Conservation (phyloP, 2,888 invertebrate species). For the Drosophila kokeensis region DNA sequence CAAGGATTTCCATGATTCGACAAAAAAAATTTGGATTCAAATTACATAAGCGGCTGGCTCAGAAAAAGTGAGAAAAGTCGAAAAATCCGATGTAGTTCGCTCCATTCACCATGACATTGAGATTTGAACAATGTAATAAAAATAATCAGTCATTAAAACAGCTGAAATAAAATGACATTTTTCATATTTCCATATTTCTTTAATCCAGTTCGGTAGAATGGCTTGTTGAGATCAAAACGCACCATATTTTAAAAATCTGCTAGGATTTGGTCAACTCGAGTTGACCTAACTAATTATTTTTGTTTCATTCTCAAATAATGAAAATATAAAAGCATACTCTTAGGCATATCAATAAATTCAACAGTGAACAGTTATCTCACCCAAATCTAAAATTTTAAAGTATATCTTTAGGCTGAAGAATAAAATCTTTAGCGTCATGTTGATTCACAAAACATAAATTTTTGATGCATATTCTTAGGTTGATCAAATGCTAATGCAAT, state of each 20-base stretch:
- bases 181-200: not conserved
- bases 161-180: not conserved
- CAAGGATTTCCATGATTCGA: not conserved
- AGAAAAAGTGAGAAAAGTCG: no score
- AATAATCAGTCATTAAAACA: not conserved
- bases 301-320: not conserved
- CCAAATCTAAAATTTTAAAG: not conserved
- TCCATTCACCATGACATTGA: no score
- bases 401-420: not conserved
- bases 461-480: not conserved
- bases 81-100: no score
- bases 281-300: not conserved
- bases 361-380: accelerated
- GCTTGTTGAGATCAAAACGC: not conserved
- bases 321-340: not conserved
- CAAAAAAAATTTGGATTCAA: not conserved
- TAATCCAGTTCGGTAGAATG: not conserved
- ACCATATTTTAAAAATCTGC: not conserved
- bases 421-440: not conserved
- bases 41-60: no score
- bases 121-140: not conserved
- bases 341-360: not conserved
- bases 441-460: not conserved
- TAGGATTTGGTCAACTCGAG: not conserved
- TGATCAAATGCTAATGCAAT: not conserved